Base-by-base conservation (phyloP, 2,888 invertebrate genomes). In the Habroteleia sp. region DNA sequence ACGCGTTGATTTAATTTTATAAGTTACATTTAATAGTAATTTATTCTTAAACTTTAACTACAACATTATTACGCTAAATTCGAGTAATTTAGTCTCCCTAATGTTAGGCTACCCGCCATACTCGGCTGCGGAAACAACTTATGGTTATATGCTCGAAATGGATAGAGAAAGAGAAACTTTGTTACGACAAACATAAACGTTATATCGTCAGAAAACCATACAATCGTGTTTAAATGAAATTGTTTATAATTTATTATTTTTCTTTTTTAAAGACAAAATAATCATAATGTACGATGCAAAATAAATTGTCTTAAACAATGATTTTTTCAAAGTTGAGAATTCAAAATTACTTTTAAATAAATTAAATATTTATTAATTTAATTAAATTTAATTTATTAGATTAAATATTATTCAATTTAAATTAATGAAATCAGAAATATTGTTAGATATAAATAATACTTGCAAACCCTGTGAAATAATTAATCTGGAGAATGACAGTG, bases 11-110 rank as follows among this genome's bases (percentile, higher is more conserved):
- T 68, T 68, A 58, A 68, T 68, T 50, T 48, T 56, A 41, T 48
- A 35, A 68, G 58, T 68, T 68, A 50, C 39, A 48, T 33, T 23
- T 42, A 41, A 48, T 33, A 35, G 58, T 60, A 50, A 69, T 69
- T 52, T 46, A 44, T 69, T 35, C 37, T 44, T 25, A 60, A 58
- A 44, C 46, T 44, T 52, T n/a, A n/a, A n/a, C 23, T 41, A 52
- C 60, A 54, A 46, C 54, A 25, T 72, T 48, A 44, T 72, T 56
- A 63, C 63, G 20, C 54, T 56, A 54, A 56, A 72, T 17, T 56
- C 56, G 23, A 35, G 63, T 42, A 72, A 72, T 65, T 72, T 58
- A 11, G 48, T 42, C 50, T 73, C 65, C 73, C 63, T 73, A 65
- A 23, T 31, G 58, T 60, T 58, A 65, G 65, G 16, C 58, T 44